These are phyloP conservation scores for Geopemphigus sp. DNA, from an alignment of 1,140 invertebrate species.

Conservation along the genomic window DNA sequence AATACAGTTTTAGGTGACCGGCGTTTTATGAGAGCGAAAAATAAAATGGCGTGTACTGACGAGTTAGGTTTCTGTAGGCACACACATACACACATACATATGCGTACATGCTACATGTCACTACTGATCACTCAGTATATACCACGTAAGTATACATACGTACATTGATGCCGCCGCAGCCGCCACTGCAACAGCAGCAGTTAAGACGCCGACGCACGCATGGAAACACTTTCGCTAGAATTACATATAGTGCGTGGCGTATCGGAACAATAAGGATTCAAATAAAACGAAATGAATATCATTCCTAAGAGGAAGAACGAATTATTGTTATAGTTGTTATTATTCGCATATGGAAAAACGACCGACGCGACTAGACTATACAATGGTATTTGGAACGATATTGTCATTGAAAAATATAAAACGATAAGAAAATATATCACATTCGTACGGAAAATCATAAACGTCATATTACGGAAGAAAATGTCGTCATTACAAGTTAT, in stretches of 20 bases:
- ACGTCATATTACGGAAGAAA: constrained; percentile 6
- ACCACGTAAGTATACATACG: too few species aligned
- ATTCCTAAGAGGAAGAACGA: constrained; percentile 24
- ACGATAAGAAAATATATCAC: constrained; percentile 10
- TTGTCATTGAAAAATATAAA: constrained; percentile 38
- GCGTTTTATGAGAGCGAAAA: too few species aligned
- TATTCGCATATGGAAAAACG: constrained; percentile 35
- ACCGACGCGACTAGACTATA: neutral
- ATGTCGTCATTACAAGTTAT: neutral
- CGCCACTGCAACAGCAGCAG: too few species aligned
- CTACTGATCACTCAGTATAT: too few species aligned
- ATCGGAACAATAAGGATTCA: constrained; percentile 40
- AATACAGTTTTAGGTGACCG: too few species aligned
- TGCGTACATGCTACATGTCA: too few species aligned
- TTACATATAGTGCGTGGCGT: constrained; percentile 18
- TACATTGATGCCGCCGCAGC: too few species aligned
- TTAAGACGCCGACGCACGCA: too few species aligned
- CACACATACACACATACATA: too few species aligned
- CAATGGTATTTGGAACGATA: constrained; percentile 38
- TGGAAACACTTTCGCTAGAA: constrained; percentile 46
- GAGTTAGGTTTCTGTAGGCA: too few species aligned
- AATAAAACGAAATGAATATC: constrained; percentile 47
- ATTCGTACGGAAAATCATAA: constrained; percentile 5
- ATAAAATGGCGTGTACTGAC: too few species aligned
- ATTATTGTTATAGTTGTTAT: neutral